Base-by-base conservation (phyloP, 2,113 vertebrate species). In the Equus przewalskii region DNA sequence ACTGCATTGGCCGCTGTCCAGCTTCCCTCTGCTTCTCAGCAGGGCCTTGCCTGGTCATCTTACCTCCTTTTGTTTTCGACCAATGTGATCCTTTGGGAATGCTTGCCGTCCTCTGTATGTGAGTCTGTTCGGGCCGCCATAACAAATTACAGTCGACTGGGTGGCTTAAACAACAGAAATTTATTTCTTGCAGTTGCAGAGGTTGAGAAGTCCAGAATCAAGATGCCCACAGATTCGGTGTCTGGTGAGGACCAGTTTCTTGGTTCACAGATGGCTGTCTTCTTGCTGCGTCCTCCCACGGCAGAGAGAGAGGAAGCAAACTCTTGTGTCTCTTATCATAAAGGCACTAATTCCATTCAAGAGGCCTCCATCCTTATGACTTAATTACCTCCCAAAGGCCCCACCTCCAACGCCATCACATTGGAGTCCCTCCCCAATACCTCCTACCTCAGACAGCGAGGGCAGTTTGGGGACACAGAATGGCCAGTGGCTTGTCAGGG, bases 1-100 rank as follows among this genome's bases (percentile, higher is more conserved):
- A 1, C 1, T 3, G 4, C 33, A 14, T 56, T 5, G 0, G 13
- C 30, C 7, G 3, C 54, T 56, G 64, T 28, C 44, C 36, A 72
- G 60, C 14, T 16, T 36, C 36, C 36, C 21, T 44, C 28, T 21
- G 10, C 30, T 92, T 51, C 79, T 62, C 51, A 10, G 22, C 44
- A 82, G 44, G 46, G 19, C 4, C 9, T 36, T 33, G 3, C 21
- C 46, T 56, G 19, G n/a, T 60, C 28, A 72, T 22, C 16, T 72
- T 2, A 0, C 3, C 46, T 36, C 60, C 64, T 70, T 24, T 24
- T 22, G 16, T 13, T 64, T 56, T 54, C 3, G 44, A 41, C 56
- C 28, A 18, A 1, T 2, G 6, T 1, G 18, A 30, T 14, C 60
- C 21, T 84, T 30, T 65, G 4, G 7, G 64, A 30, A n/a, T 1